Percentiles rank a stretch among this genome's conserved stretches.
phyloP scores from a whole-genome alignment of 2,113 vertebrate species.

The Maccullochella peelii region DNA sequence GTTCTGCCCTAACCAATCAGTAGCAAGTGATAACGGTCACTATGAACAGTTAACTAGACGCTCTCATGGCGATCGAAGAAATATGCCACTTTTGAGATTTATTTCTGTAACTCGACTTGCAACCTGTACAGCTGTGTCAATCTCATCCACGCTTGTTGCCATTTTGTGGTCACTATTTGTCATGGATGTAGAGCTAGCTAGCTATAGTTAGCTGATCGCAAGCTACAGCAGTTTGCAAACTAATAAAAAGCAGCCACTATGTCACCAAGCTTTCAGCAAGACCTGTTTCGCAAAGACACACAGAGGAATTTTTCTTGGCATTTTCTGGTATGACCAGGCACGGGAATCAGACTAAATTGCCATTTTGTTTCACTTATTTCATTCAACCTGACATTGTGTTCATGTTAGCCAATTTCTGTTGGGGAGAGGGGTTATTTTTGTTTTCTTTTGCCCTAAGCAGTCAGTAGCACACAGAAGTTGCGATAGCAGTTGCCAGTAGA shows the following conservation, averaged over 20 bases:
- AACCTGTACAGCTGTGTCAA: background rate
- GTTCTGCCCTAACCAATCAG: background rate
- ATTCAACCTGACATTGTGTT: too few relatives aligned
- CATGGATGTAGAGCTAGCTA: background rate
- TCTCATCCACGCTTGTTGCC: background rate
- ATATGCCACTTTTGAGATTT: background rate
- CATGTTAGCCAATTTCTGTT: too few relatives aligned
- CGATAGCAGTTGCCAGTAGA: background rate
- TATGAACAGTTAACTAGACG: background rate
- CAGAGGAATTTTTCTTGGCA: too few relatives aligned
- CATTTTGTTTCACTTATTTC: too few relatives aligned
- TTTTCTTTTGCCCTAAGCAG: too few relatives aligned
- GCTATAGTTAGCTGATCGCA: too few relatives aligned
- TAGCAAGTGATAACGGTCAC: background rate
- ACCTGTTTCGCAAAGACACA: too few relatives aligned
- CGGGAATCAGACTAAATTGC: too few relatives aligned
- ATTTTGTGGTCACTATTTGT: background rate
- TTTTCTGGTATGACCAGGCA: too few relatives aligned
- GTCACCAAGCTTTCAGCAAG: background rate
- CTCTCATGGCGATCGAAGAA: background rate
- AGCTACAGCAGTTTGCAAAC: background rate
- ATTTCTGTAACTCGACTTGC: background rate
- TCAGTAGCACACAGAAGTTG: background rate
- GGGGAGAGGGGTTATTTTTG: too few relatives aligned
- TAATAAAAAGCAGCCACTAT: background rate